A percentile compares a stretch with the other conserved stretches of the same genome.
Conservation (phyloP, 2,888 invertebrate species). For the Phyto melanocephala region DNA sequence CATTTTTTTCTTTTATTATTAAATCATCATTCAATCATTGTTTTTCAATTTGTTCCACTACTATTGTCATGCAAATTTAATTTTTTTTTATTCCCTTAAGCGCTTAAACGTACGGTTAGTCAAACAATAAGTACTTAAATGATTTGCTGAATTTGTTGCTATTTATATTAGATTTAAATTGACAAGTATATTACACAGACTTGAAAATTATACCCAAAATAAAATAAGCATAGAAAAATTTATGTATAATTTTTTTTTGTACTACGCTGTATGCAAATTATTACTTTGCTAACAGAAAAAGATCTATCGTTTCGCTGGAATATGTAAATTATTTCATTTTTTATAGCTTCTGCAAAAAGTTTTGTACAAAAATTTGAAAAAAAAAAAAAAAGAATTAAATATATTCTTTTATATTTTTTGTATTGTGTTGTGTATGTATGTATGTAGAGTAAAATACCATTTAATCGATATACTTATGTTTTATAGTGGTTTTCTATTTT, state of each 20-base stretch:
- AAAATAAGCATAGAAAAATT: background rate
- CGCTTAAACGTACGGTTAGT: background rate
- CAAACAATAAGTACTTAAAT: conserved; percentile 3
- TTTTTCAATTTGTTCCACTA: background rate
- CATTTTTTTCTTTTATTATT: background rate
- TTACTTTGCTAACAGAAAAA: background rate
- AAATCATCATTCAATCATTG: background rate
- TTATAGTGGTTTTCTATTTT: too few species aligned
- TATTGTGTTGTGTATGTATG: too few species aligned
- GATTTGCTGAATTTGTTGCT: conserved; percentile 16
- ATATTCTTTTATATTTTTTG: conserved; percentile 4
- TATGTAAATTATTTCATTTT: background rate
- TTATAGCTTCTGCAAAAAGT: conserved; percentile 1
- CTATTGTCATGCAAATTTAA: background rate
- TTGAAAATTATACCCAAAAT: background rate
- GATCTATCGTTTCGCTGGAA: background rate
- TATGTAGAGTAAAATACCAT: background rate
- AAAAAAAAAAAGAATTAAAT: too few species aligned
- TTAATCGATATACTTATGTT: too few species aligned
- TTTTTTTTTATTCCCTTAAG: background rate
- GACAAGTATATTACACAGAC: background rate
- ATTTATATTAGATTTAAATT: background rate
- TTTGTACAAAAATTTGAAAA: too few species aligned
- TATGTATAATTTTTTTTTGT: background rate
- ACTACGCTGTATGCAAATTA: background rate